These are phyloP conservation scores for Eulemur macaco DNA, from an alignment of 2,113 vertebrate genomes.

Conservation along the genomic window DNA sequence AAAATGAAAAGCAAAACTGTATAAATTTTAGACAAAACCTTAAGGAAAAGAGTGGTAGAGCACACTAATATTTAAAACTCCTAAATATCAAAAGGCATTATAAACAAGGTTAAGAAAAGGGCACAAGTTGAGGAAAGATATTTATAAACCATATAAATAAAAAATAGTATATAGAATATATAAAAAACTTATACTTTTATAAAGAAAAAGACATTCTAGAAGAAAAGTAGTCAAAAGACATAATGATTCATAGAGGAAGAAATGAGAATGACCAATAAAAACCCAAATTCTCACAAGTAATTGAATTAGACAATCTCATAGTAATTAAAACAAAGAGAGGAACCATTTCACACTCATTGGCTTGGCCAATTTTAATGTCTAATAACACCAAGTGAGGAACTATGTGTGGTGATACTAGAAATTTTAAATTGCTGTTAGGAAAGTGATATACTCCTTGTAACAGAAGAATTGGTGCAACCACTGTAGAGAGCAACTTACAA, in stretches of 20 bases:
- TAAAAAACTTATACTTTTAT: neutral
- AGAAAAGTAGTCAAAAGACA: neutral
- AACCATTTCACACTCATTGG: neutral
- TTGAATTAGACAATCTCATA: neutral
- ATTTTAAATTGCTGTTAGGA: neutral
- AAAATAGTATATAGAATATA: neutral
- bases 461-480: neutral
- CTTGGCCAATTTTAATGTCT: neutral
- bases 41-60: neutral
- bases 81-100: neutral
- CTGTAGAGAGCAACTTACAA: neutral
- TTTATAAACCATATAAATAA: neutral
- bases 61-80: neutral
- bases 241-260: neutral
- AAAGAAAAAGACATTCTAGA: neutral
- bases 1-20: neutral
- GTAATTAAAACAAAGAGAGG: neutral
- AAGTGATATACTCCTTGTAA: neutral
- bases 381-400: neutral
- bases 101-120: neutral
- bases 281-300: neutral
- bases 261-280: neutral
- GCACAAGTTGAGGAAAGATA: neutral
- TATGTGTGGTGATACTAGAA: neutral
- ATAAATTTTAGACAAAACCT: neutral